Conservation (phyloP, 2,888 invertebrate species). For the Danaus chrysippus region DNA sequence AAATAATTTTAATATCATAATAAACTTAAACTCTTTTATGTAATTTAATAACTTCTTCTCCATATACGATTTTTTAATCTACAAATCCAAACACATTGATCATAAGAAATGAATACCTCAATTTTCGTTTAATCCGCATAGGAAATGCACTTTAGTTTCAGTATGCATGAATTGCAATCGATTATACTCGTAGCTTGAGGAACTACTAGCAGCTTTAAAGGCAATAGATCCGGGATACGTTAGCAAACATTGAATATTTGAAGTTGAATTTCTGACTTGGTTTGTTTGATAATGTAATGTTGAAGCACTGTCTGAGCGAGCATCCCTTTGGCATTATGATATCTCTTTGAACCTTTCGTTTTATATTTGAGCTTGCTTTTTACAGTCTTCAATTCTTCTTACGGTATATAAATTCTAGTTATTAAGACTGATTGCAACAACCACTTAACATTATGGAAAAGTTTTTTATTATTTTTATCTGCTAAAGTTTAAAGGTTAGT, state of each 20-base stretch:
- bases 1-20: too few species aligned
- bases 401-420: too few species aligned
- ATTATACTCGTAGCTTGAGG: background rate
- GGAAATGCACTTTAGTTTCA: background rate
- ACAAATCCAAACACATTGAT: too few species aligned
- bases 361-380: background rate
- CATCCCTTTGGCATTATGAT: background rate
- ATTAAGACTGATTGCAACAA: too few species aligned
- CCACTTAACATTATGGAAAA: too few species aligned
- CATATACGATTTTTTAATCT: too few species aligned
- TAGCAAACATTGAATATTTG: conserved; percentile 4
- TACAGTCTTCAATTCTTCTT: background rate
- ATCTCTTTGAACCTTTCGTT: background rate
- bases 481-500: too few species aligned
- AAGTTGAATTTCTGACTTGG: conserved; percentile 4
- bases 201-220: background rate
- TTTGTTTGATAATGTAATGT: conserved; percentile 3
- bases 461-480: too few species aligned
- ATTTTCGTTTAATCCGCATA: background rate
- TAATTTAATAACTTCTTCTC: too few species aligned
- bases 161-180: conserved; percentile 2
- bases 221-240: background rate
- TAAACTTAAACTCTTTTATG: too few species aligned
- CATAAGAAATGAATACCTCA: too few species aligned
- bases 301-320: background rate